Percentiles rank a stretch among this genome's conserved stretches.
Evolutionary conservation across 2,113 vertebrate species (phyloP).

Genomic region (human (Homo sapiens)): GRCh38 chr3:193085501-193086000

Average conservation of each 20-base stretch:
- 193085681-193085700: slow-evolving; percentile 32
- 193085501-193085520: neutral
- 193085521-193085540: neutral
- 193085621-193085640: neutral
- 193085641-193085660: neutral
- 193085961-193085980: neutral
- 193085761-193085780: neutral
- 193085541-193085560: neutral
- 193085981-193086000: neutral
- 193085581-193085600: neutral
- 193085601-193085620: neutral
- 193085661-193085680: neutral
- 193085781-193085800: neutral
- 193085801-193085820: neutral
- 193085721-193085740: neutral
- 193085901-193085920: neutral
- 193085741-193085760: neutral
- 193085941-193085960: neutral
- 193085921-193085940: neutral
- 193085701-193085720: neutral
- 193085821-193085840: neutral
- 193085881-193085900: neutral
- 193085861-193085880: neutral
- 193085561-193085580: slow-evolving; percentile 1
- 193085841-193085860: neutral